phyloP scores from a whole-genome alignment of 1,140 invertebrate species.

The Hyphantria cunea region DNA sequence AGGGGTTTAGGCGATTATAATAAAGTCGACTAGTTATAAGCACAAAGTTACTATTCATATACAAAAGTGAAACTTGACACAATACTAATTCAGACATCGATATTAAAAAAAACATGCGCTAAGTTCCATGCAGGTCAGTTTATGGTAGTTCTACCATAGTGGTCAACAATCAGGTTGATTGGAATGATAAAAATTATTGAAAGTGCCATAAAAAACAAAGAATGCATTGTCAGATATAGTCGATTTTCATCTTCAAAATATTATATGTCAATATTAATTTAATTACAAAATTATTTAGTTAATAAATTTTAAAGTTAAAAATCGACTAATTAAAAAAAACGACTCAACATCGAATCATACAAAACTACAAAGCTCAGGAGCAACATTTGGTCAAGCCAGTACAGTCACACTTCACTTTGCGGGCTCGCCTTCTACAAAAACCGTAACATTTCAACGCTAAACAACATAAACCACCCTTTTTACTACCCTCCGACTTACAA shows the following conservation, averaged over 20 bases:
- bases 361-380: conserved; percentile 47
- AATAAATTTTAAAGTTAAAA: conserved; percentile 11
- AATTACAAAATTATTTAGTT: not conserved
- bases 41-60: conserved; percentile 15
- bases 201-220: conserved; percentile 17
- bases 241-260: conserved; percentile 9
- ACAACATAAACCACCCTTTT: conserved; percentile 64
- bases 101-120: conserved; percentile 21
- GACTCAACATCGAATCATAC: conserved; percentile 4
- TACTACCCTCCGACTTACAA: conserved; percentile 60
- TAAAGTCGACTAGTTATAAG: conserved; percentile 23
- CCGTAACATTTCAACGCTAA: conserved; percentile 69
- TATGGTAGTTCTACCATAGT: conserved; percentile 22
- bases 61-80: conserved; percentile 9
- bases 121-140: conserved; percentile 12
- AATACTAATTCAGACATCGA: not conserved
- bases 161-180: conserved; percentile 5
- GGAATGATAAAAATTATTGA: conserved; percentile 12
- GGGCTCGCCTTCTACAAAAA: conserved; percentile 62
- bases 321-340: conserved; percentile 15
- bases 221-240: conserved; percentile 19
- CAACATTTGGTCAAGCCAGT: conserved; percentile 60
- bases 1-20: conserved; percentile 13
- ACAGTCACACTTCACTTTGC: conserved; percentile 59
- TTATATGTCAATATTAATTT: conserved; percentile 1